Percentiles rank a stretch among this genome's conserved stretches.
Conservation (phyloP, 2,797 vertebrate genomes). For the Gobio occitaniae region DNA sequence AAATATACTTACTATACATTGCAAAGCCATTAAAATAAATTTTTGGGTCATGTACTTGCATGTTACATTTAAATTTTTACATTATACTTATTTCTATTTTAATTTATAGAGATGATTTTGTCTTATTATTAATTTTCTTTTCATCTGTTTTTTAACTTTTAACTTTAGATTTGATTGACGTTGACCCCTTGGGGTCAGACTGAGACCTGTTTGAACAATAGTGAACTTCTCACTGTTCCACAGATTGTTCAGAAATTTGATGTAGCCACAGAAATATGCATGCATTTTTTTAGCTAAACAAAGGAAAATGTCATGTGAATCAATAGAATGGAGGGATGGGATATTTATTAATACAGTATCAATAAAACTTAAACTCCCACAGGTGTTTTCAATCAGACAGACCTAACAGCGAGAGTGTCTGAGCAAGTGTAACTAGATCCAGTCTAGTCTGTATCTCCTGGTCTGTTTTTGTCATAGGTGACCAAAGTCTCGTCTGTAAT, state of each 20-base stretch:
- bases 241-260: neutral
- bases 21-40: no score
- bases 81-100: neutral
- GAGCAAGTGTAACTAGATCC: constrained; percentile 25
- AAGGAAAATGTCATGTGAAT: neutral
- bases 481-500: neutral
- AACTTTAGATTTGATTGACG: neutral
- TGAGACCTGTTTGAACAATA: neutral
- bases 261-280: neutral
- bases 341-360: neutral
- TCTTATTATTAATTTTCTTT: no score
- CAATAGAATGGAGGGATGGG: neutral
- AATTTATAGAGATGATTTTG: neutral
- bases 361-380: constrained; percentile 1
- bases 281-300: neutral
- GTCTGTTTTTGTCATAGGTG: constrained; percentile 40
- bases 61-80: no score
- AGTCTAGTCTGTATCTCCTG: constrained; percentile 24
- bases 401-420: constrained; percentile 4
- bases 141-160: neutral
- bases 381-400: neutral
- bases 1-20: no score
- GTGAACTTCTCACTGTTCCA: neutral
- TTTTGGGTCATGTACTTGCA: no score
- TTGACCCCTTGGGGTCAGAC: neutral